Evolutionary conservation across 2,113 vertebrate genomes (phyloP).

Genomic region (Corvus moneduloides): DNA sequence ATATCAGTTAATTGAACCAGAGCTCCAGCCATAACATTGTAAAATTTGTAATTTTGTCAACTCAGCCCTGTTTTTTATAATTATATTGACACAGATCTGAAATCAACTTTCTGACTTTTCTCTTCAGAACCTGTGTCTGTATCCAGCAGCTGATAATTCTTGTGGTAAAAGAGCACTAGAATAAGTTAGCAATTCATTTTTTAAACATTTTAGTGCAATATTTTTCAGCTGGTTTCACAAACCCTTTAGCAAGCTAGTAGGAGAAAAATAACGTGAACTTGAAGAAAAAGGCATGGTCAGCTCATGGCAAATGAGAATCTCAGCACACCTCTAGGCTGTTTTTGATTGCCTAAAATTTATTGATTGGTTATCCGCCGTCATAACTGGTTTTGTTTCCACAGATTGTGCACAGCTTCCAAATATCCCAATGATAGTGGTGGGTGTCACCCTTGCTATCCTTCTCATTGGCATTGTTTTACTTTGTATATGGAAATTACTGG

Average conservation of each 20-base stretch:
- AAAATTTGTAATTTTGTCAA: not conserved
- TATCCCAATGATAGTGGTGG: constrained; percentile 88
- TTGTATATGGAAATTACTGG: constrained; percentile 91
- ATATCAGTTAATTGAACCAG: not conserved
- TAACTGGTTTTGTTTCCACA: constrained; percentile 61
- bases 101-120: not conserved
- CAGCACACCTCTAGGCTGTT: not conserved
- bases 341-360: not conserved
- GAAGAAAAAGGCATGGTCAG: not conserved
- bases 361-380: not conserved
- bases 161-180: not conserved
- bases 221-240: not conserved
- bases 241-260: not conserved
- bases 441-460: constrained; percentile 88
- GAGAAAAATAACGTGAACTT: not conserved
- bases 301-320: not conserved
- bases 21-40: not conserved
- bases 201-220: not conserved
- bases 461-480: constrained; percentile 88
- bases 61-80: not conserved
- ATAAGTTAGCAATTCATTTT: not conserved
- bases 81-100: not conserved
- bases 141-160: not conserved
- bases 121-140: not conserved
- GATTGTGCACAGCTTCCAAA: constrained; percentile 89